phyloP scores from a whole-genome alignment of 2,888 invertebrate genomes.

The Ernsta delagoae region DNA sequence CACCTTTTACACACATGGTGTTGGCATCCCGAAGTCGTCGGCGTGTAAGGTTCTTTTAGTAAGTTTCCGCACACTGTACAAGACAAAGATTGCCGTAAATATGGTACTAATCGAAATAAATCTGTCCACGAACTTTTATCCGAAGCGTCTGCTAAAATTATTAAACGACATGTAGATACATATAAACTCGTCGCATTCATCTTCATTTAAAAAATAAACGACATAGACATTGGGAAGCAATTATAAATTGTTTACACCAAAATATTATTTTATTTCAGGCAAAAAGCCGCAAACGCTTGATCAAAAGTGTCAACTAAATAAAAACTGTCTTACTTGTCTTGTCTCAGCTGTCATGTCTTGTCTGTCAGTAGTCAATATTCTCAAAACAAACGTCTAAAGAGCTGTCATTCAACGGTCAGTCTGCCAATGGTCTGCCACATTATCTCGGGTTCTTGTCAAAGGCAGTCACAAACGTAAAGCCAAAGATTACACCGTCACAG shows the following conservation, averaged over 20 bases:
- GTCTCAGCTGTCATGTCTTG: too few species aligned
- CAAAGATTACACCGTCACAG: too few species aligned
- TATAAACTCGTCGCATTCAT: constrained; percentile 94
- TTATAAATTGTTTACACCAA: constrained; percentile 68
- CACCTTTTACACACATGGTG: constrained; percentile 95
- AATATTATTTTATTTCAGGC: constrained; percentile 58
- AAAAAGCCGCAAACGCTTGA: constrained; percentile 76
- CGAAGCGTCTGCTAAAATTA: constrained; percentile 89
- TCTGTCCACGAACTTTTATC: constrained; percentile 92
- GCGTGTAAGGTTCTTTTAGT: constrained; percentile 92
- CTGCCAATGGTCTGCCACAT: too few species aligned
- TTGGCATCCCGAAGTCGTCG: constrained; percentile 91
- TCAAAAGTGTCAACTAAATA: constrained; percentile 41
- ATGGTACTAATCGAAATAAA: constrained; percentile 92
- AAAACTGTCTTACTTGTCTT: too few species aligned
- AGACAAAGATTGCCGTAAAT: constrained; percentile 93
- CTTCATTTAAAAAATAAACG: constrained; percentile 59
- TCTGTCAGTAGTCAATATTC: too few species aligned
- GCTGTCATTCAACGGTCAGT: too few species aligned
- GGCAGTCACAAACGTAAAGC: too few species aligned
- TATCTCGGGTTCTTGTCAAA: too few species aligned
- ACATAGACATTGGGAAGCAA: constrained; percentile 58
- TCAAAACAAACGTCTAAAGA: too few species aligned
- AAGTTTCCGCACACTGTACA: constrained; percentile 96
- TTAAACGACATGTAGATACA: constrained; percentile 92